phyloP scores from a whole-genome alignment of 2,797 vertebrate genomes.

The Xiphorhynchus erythropygius region DNA sequence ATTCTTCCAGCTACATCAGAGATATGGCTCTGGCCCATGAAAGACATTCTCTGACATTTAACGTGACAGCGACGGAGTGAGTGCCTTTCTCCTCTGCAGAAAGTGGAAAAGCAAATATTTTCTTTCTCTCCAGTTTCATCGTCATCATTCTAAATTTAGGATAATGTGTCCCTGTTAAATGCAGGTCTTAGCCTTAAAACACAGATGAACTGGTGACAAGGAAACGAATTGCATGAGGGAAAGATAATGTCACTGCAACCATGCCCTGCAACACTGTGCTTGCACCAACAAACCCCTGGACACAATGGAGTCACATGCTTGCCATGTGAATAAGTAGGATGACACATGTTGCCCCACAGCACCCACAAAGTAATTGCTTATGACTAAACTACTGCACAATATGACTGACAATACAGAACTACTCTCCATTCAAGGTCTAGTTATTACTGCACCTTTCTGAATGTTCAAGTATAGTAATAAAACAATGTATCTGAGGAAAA shows the following conservation, averaged over 20 bases:
- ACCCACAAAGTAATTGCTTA: slow-evolving; percentile 26
- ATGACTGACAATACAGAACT: neutral
- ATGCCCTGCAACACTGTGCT: neutral
- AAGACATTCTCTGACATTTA: neutral
- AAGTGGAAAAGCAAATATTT: neutral
- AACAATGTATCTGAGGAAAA: neutral
- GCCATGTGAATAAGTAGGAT: neutral
- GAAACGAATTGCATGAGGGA: neutral
- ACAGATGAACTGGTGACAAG: neutral
- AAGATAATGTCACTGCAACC: neutral
- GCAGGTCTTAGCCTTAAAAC: neutral
- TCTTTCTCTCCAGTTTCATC: neutral
- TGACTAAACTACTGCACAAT: neutral
- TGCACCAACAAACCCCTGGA: neutral
- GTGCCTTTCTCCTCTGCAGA: neutral
- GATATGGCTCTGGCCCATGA: neutral
- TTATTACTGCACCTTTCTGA: slow-evolving; percentile 5
- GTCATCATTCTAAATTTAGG: neutral
- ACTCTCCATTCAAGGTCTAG: slow-evolving; percentile 4
- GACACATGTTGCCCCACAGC: neutral
- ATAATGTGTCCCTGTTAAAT: neutral
- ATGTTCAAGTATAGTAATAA: neutral
- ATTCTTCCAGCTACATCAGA: neutral
- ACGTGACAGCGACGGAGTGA: neutral
- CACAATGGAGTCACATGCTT: neutral